Conservation (phyloP, 2,797 vertebrate species). For the Champsocephalus gunnari region DNA sequence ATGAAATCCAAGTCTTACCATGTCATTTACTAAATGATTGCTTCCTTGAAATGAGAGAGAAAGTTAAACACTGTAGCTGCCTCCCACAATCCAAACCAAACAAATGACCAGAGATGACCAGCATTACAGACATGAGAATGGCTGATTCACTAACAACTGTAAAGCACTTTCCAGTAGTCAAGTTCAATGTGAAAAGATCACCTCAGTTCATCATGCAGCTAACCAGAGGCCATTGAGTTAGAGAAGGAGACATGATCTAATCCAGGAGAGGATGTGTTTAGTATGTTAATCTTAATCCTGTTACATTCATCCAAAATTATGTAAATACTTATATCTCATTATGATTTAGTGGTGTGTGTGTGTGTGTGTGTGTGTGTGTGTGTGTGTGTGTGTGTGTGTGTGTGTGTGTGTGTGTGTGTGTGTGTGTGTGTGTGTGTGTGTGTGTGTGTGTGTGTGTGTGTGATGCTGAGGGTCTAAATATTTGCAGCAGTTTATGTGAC, state of each 20-base stretch:
- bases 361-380: conserved; percentile 11
- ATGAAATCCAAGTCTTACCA: background rate
- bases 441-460: conserved; percentile 6
- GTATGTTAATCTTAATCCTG: conserved; percentile 74
- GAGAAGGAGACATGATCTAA: conserved; percentile 39
- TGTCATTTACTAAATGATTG: background rate
- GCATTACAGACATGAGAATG: background rate
- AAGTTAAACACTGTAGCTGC: background rate
- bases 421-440: conserved; percentile 9
- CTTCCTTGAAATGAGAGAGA: conserved; percentile 16
- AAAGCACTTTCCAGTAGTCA: background rate
- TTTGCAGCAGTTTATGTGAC: conserved; percentile 13
- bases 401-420: background rate
- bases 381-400: background rate
- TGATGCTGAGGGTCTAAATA: background rate
- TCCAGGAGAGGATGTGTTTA: conserved; percentile 43
- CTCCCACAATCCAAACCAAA: conserved; percentile 23
- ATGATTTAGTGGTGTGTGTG: conserved; percentile 22
- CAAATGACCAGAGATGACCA: conserved; percentile 29
- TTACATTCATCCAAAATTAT: conserved; percentile 77
- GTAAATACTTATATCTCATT: conserved; percentile 69
- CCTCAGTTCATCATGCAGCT: conserved; percentile 13
- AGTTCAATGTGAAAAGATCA: conserved; percentile 19
- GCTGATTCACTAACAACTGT: background rate
- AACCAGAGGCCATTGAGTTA: conserved; percentile 9